These are phyloP conservation scores for Diploptera punctata DNA, from an alignment of 2,888 invertebrate genomes.

Conservation along the genomic window DNA sequence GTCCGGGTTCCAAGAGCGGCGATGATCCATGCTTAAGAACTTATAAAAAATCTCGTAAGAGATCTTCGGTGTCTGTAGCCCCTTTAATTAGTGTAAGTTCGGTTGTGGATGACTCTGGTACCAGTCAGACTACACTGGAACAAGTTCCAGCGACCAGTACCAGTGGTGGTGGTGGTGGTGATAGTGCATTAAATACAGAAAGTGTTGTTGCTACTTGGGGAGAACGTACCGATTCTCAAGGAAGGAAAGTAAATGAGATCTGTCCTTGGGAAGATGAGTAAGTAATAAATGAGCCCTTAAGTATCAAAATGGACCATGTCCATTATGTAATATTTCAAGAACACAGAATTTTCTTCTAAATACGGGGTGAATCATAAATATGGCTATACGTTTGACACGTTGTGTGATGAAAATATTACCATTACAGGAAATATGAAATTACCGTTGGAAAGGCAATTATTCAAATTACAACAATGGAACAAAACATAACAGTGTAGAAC, in stretches of 20 bases:
- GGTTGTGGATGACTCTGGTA: conserved; percentile 64
- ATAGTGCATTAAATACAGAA: conserved; percentile 1
- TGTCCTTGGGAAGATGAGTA: conserved; percentile 97
- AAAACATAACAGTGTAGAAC: too few species aligned
- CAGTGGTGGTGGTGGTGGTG: background rate
- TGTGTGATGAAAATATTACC: too few species aligned
- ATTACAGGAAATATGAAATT: too few species aligned
- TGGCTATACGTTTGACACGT: too few species aligned
- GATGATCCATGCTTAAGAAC: conserved; percentile 34
- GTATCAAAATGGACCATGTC: too few species aligned
- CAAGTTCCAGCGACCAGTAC: background rate
- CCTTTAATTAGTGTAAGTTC: conserved; percentile 77
- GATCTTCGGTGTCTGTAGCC: conserved; percentile 58
- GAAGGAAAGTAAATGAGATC: conserved; percentile 76
- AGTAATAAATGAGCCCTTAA: conserved; percentile 64
- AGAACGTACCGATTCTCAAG: conserved; percentile 41
- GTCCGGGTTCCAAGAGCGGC: conserved; percentile 31
- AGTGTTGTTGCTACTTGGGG: background rate
- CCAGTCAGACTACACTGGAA: conserved; percentile 26
- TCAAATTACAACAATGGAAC: too few species aligned
- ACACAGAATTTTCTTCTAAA: too few species aligned
- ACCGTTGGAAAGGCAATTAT: too few species aligned
- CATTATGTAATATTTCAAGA: too few species aligned
- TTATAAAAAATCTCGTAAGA: conserved; percentile 48
- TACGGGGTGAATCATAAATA: too few species aligned